Evolutionary conservation across 2,888 invertebrate species (phyloP), one percentile per base, ranked within the genome.

Genomic region (Myopa tessellatipennis): DNA sequence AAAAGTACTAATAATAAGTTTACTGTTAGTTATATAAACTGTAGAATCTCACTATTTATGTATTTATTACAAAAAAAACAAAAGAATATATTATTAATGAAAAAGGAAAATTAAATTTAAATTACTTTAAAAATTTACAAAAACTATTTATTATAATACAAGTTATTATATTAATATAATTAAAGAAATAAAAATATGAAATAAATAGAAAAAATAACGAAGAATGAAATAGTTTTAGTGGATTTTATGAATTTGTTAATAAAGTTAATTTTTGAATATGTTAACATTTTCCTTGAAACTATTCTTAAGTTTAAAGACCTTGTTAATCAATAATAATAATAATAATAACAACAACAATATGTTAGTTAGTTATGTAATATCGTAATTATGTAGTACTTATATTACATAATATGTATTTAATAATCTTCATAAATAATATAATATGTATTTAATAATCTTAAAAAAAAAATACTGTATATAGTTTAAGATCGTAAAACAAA

Each of bases 311-410:
- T 45, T 45, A 45, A 45, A 10, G 10, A 8, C 6, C 45, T 45
- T 10, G 10, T 45, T 45, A 45, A 45, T 45, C 45, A 45, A 10
- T 45, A 45, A 45, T 8, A 8, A 40, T 6, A 40, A 4, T 52
- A 18, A 18, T 55, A 55, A 50, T 55, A 16, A 40, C n/a, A 16
- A 36, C 34, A 69, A 70, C 79, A 80, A 82, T 82, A 82, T 84
- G 85, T 84, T 84, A 84, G 85, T 82, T 85, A 85, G 84, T 85
- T 85, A 85, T 82, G 84, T 84, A 85, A 84, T 55, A 45, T 8
- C 45, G 45, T 45, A 45, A 45, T 45, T 45, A 45, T 45, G 3
- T 45, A 45, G 10, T 45, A 45, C 6, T 2, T 45, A 45, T 45
- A 10, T 0, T 26, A 26, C n/a, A 55, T 8, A 55, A 55, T 16